Evolutionary conservation across 1,140 invertebrate species (phyloP).

Genomic region (Cyclargus thomasi): DNA sequence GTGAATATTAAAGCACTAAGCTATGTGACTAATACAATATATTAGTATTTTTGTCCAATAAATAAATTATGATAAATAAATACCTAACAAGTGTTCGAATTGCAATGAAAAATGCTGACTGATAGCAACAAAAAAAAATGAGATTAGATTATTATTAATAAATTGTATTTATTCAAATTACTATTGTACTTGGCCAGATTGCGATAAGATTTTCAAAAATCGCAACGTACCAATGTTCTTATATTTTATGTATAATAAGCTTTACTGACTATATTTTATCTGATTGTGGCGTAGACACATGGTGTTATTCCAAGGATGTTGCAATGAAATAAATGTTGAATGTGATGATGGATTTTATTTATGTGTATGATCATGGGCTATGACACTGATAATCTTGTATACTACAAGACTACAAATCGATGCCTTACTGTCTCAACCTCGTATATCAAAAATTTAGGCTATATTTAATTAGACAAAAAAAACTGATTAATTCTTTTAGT

Average conservation of each 20-base stretch:
- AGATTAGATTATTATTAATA: not conserved
- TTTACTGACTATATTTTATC: not conserved
- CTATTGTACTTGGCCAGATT: not conserved
- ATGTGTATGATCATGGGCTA: no score
- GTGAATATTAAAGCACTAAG: conserved; percentile 1
- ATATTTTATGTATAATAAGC: not conserved
- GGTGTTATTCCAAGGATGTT: conserved; percentile 43
- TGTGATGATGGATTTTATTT: conserved; percentile 29
- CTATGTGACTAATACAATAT: conserved; percentile 10
- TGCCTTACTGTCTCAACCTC: no score
- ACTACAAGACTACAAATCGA: no score
- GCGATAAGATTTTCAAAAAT: not conserved
- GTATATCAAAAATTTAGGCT: no score
- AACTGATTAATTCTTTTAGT: no score
- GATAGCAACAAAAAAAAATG: conserved; percentile 5
- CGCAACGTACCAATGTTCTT: not conserved
- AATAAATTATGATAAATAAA: not conserved
- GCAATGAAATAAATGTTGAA: conserved; percentile 46
- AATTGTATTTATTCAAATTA: conserved; percentile 4
- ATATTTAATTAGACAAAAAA: no score
- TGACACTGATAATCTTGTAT: no score
- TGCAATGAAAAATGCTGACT: not conserved
- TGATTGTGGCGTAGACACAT: conserved; percentile 14
- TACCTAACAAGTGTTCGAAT: not conserved
- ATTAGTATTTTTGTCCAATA: conserved; percentile 1